phyloP scores from a whole-genome alignment of 2,113 vertebrate species.

The Poeciliopsis occidentalis region DNA sequence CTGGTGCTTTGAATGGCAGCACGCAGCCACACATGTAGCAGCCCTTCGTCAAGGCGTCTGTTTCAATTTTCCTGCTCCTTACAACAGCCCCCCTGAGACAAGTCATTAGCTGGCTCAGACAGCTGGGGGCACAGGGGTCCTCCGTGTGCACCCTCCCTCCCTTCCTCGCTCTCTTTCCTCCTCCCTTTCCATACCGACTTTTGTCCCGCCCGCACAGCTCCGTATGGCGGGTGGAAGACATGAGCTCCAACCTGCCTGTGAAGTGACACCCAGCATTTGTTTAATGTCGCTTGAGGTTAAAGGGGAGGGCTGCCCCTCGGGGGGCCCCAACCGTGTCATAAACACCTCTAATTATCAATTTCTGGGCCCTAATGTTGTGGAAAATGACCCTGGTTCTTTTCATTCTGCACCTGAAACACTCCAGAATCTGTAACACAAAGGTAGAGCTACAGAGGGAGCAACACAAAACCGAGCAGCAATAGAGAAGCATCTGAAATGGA shows the following conservation, averaged over 20 bases:
- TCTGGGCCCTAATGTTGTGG: constrained; percentile 78
- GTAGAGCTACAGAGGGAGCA: constrained; percentile 4
- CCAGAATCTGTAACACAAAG: constrained; percentile 7
- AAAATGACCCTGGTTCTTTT: constrained; percentile 71
- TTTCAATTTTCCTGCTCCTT: constrained; percentile 86
- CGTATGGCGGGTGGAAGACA: constrained; percentile 74
- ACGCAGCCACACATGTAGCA: constrained; percentile 80
- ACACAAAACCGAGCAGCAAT: constrained; percentile 35
- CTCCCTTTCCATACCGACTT: constrained; percentile 66
- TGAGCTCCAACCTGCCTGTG: constrained; percentile 70
- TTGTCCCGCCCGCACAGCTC: constrained; percentile 72
- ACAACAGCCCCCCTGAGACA: constrained; percentile 83
- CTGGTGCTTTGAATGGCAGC: constrained; percentile 74
- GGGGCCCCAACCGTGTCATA: constrained; percentile 70
- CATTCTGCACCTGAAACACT: constrained; percentile 63
- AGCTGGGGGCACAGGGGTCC: constrained; percentile 85
- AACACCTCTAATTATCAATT: constrained; percentile 83
- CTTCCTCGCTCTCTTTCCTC: constrained; percentile 48
- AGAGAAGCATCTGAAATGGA: constrained; percentile 20
- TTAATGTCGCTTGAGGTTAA: constrained; percentile 85
- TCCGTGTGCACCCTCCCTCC: constrained; percentile 49
- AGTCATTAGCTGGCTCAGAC: constrained; percentile 86
- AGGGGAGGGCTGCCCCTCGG: constrained; percentile 75
- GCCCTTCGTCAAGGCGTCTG: constrained; percentile 78
- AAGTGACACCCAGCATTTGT: constrained; percentile 81